Percentiles rank a stretch among this genome's conserved stretches.
phyloP scores from a whole-genome alignment of 2,888 invertebrate genomes.

The Volucella inflata region DNA sequence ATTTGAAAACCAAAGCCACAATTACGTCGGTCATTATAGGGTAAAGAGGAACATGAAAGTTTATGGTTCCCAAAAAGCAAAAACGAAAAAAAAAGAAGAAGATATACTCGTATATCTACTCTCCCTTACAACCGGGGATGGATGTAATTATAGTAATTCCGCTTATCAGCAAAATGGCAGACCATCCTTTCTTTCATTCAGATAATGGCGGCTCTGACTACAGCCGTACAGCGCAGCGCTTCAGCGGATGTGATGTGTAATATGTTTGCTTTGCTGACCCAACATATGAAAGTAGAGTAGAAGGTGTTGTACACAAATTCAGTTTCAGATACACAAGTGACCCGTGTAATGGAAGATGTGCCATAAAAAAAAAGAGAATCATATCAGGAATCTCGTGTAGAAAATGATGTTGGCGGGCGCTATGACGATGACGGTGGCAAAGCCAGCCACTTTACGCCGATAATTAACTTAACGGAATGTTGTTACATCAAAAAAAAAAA shows the following conservation, averaged over 20 bases:
- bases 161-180: conserved; percentile 61
- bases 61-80: conserved; percentile 7
- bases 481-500: conserved; percentile 37
- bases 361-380: no score
- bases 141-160: conserved; percentile 43
- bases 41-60: conserved; percentile 17
- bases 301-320: no score
- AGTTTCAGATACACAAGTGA: no score
- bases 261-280: conserved; percentile 46
- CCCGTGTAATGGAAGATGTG: no score
- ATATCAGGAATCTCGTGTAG: no score
- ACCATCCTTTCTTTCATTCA: conserved; percentile 17
- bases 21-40: conserved; percentile 21
- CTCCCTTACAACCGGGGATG: conserved; percentile 16
- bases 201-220: conserved; percentile 6
- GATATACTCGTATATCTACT: no score
- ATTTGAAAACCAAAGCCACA: conserved; percentile 44
- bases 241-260: conserved; percentile 32
- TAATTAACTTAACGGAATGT: conserved; percentile 18
- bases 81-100: not conserved
- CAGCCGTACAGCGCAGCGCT: not conserved
- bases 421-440: no score
- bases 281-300: conserved; percentile 3
- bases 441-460: not conserved
- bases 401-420: no score